Evolutionary conservation across 2,113 vertebrate species (phyloP).

Genomic region (Ceuthmochares aereus): DNA sequence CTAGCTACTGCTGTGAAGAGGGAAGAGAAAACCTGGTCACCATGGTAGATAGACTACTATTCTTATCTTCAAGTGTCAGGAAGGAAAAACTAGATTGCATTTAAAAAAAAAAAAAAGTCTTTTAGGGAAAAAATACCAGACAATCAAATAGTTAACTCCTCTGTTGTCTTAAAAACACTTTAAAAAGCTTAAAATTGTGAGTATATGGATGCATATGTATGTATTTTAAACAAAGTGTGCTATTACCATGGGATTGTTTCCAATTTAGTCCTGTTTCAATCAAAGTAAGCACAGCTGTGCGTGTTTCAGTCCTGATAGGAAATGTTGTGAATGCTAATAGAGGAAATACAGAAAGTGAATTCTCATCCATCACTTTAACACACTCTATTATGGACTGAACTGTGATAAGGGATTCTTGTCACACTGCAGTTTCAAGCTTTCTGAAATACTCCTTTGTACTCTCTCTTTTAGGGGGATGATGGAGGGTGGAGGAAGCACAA

Average conservation of each 20-base stretch:
- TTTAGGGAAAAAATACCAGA: neutral
- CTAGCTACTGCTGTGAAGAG: neutral
- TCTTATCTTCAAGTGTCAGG: neutral
- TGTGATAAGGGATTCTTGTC: conserved; percentile 68
- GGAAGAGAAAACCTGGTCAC: neutral
- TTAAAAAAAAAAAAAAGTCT: neutral
- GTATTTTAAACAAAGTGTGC: neutral
- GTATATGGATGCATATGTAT: neutral
- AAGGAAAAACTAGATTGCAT: neutral
- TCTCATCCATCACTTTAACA: conserved; percentile 69
- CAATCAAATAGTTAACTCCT: neutral
- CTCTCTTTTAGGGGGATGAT: neutral
- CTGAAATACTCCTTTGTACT: conserved; percentile 40
- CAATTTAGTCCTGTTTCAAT: neutral
- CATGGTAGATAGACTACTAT: neutral
- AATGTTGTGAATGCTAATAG: neutral
- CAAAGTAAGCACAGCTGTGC: conserved; percentile 1
- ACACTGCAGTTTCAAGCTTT: conserved; percentile 53
- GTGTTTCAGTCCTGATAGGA: conserved; percentile 58
- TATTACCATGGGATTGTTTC: neutral
- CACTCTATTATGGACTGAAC: conserved; percentile 11
- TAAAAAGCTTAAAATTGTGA: neutral
- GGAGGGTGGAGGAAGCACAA: neutral
- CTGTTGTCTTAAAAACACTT: neutral
- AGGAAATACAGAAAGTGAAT: conserved; percentile 36